A percentile compares a stretch with the other conserved stretches of the same genome.
Conservation (phyloP, 2,797 vertebrate genomes). For the Parauchenoglanis ngamensis region DNA sequence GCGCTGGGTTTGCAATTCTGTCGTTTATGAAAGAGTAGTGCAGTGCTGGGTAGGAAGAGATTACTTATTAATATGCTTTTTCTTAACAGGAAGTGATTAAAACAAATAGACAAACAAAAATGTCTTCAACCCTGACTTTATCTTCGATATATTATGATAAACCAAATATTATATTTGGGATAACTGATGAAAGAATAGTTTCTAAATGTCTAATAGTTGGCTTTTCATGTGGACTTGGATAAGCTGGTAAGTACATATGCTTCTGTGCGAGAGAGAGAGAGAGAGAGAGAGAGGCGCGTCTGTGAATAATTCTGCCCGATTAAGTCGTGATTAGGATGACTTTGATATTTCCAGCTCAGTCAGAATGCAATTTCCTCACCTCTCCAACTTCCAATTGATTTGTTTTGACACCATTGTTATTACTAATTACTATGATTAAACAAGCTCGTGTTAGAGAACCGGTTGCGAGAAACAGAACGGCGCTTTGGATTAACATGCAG, state of each 20-base stretch:
- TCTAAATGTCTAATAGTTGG: neutral
- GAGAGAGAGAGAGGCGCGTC: neutral
- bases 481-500: conserved; percentile 59
- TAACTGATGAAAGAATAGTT: neutral
- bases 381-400: conserved; percentile 59
- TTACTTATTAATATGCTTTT: neutral
- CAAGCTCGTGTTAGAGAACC: conserved; percentile 60
- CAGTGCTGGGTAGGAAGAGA: neutral
- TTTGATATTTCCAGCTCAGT: conserved; percentile 42
- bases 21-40: neutral
- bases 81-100: neutral
- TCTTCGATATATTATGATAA: neutral
- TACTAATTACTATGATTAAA: conserved; percentile 70
- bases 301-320: conserved; percentile 49
- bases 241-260: neutral
- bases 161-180: neutral
- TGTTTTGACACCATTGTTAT: conserved; percentile 62
- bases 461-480: conserved; percentile 57
- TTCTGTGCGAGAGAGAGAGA: neutral
- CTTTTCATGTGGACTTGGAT: neutral
- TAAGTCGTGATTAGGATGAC: conserved; percentile 53
- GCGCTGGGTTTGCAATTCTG: neutral
- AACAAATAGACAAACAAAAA: neutral
- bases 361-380: conserved; percentile 46
- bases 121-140: neutral